These are phyloP conservation scores for Scaptomyza cyrtandrae DNA, from an alignment of 2,888 invertebrate genomes.

Conservation along the genomic window DNA sequence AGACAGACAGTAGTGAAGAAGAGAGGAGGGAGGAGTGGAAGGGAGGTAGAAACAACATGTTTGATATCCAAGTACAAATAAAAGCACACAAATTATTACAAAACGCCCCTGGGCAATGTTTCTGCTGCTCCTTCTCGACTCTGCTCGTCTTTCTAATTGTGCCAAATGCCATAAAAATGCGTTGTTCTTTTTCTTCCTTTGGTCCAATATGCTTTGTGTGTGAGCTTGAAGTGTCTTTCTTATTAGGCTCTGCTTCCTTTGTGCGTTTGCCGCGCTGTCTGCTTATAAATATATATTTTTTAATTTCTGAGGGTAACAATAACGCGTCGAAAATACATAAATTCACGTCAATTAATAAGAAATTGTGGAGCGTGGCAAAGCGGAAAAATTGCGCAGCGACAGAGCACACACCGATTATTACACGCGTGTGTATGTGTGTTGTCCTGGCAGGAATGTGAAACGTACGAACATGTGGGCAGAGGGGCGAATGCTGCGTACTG, in stretches of 20 bases:
- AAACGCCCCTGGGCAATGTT: conserved; percentile 39
- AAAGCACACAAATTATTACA: conserved; percentile 75
- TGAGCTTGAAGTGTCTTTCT: conserved; percentile 54
- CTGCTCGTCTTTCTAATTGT: conserved; percentile 61
- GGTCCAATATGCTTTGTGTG: conserved; percentile 1
- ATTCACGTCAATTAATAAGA: conserved; percentile 80
- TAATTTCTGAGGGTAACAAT: conserved; percentile 75
- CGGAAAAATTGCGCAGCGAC: conserved; percentile 50
- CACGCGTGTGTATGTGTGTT: conserved; percentile 48
- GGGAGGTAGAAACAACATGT: conserved; percentile 31
- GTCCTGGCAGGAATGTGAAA: conserved; percentile 11
- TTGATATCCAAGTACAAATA: conserved; percentile 67
- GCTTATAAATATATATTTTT: conserved; percentile 76
- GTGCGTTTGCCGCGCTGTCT: conserved; percentile 47
- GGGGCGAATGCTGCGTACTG: conserved; percentile 56
- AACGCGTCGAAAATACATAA: conserved; percentile 80
- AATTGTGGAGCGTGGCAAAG: conserved; percentile 70
- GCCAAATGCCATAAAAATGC: conserved; percentile 77
- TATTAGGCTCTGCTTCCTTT: conserved; percentile 13
- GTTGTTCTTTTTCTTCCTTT: conserved; percentile 10
- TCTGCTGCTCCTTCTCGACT: background rate
- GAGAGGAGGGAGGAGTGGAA: background rate
- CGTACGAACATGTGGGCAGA: background rate
- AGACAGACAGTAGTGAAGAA: background rate
- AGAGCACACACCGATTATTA: conserved; percentile 51